These are phyloP conservation scores for Larimichthys crocea DNA, from an alignment of 2,113 vertebrate species.

Conservation along the genomic window DNA sequence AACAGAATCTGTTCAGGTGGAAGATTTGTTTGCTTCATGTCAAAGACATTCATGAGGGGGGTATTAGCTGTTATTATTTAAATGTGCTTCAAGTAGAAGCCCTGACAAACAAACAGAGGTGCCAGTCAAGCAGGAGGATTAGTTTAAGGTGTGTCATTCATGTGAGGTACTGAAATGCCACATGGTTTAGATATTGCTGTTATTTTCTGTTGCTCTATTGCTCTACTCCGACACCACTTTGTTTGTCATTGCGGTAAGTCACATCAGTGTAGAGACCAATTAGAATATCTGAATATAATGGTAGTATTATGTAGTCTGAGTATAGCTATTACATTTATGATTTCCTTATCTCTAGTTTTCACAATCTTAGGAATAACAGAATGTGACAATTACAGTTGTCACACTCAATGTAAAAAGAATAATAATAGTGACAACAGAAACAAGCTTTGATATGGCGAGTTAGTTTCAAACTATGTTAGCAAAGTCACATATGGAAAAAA, in stretches of 20 bases:
- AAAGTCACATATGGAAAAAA: not conserved
- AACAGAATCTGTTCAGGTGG: conserved; percentile 38
- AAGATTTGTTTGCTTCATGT: conserved; percentile 40
- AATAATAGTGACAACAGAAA: not conserved
- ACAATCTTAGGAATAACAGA: not conserved
- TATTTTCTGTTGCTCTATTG: conserved; percentile 27
- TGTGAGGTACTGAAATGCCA: conserved; percentile 22
- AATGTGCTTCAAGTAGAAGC: conserved; percentile 49
- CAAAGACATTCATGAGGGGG: conserved; percentile 40
- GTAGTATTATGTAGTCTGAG: not conserved
- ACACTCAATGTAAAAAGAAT: not conserved
- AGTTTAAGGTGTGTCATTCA: conserved; percentile 60
- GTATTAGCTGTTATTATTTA: conserved; percentile 59
- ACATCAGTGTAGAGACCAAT: not conserved
- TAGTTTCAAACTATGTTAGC: not conserved
- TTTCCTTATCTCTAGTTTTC: conserved; percentile 14
- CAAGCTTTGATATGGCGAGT: not conserved
- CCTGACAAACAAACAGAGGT: conserved; percentile 60
- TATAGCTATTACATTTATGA: not conserved
- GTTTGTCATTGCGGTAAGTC: conserved; percentile 16
- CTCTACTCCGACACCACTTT: not conserved
- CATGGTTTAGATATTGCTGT: conserved; percentile 34
- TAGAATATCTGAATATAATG: conserved; percentile 22
- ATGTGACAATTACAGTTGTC: too few species aligned
- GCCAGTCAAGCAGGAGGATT: conserved; percentile 65